Evolutionary conservation across 30 jellyfish, hydroid and myxozoan genomes (phyloP).

Genomic region (Sanderia malayensis): DNA sequence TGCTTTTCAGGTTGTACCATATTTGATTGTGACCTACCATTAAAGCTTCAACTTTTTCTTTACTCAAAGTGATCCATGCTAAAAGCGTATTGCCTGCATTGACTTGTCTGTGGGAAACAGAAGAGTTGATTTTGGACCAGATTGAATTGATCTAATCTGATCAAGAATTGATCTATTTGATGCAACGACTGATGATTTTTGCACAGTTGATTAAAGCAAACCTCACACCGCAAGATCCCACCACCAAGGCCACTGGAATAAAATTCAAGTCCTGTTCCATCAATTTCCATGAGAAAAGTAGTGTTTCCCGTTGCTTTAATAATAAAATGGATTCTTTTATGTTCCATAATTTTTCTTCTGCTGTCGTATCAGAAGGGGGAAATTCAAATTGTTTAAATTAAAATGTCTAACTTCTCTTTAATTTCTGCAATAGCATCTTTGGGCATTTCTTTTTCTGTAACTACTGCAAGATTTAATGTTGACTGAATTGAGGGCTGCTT

Average conservation of each 20-base stretch:
- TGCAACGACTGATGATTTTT: not conserved
- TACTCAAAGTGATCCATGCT: not conserved
- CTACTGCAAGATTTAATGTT: not conserved
- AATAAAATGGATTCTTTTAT: not conserved
- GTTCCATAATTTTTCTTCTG: not conserved
- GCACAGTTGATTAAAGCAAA: not conserved
- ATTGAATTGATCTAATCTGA: no score
- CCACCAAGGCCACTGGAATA: not conserved
- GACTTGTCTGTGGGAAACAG: conserved; percentile 1
- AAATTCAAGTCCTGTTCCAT: not conserved
- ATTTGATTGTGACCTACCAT: not conserved
- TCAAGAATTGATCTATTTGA: not conserved
- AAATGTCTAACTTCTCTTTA: not conserved
- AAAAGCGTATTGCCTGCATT: not conserved
- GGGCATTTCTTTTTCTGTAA: not conserved
- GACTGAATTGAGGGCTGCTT: not conserved
- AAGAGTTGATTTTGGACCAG: not conserved
- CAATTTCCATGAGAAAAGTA: not conserved
- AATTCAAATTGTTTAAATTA: no score
- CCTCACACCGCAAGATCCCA: not conserved
- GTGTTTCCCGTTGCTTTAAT: not conserved
- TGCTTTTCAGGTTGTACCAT: not conserved
- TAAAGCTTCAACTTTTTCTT: not conserved
- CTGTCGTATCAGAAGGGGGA: not conserved
- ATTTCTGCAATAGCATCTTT: not conserved